A percentile compares a stretch with the other conserved stretches of the same genome.
Conservation (phyloP, 2,113 vertebrate species). For the Sinocyclocheilus rhinocerous region DNA sequence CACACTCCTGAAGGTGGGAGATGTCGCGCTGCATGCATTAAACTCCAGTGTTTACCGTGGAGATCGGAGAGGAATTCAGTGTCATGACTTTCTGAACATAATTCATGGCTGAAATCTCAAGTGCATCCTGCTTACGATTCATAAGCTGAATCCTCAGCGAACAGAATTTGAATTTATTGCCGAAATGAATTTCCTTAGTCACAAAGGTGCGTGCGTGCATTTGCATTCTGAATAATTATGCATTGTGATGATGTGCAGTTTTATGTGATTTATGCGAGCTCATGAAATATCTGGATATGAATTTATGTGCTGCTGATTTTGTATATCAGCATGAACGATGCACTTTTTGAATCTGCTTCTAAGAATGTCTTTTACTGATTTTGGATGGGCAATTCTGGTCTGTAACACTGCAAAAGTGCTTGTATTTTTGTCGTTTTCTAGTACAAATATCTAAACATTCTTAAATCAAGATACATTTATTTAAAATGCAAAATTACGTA, state of each 20-base stretch:
- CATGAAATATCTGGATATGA: neutral
- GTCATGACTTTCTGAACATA: neutral
- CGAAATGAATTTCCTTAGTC: neutral
- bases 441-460: neutral
- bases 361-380: too few relatives aligned
- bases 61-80: conserved; percentile 16
- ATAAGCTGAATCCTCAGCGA: conserved; percentile 1
- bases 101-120: conserved; percentile 17
- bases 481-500: too few relatives aligned
- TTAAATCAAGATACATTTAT: too few relatives aligned
- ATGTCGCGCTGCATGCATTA: conserved; percentile 56
- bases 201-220: neutral
- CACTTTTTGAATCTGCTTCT: neutral
- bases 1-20: conserved; percentile 55
- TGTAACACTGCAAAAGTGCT: neutral
- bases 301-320: neutral
- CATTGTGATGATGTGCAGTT: neutral
- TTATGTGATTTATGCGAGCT: neutral
- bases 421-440: neutral
- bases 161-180: neutral
- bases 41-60: conserved; percentile 9
- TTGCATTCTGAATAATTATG: conserved; percentile 12
- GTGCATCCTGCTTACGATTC: conserved; percentile 9
- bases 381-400: neutral
- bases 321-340: neutral